These are phyloP conservation scores for Polyommatus iphigenia DNA, from an alignment of 2,888 invertebrate genomes.

Conservation along the genomic window DNA sequence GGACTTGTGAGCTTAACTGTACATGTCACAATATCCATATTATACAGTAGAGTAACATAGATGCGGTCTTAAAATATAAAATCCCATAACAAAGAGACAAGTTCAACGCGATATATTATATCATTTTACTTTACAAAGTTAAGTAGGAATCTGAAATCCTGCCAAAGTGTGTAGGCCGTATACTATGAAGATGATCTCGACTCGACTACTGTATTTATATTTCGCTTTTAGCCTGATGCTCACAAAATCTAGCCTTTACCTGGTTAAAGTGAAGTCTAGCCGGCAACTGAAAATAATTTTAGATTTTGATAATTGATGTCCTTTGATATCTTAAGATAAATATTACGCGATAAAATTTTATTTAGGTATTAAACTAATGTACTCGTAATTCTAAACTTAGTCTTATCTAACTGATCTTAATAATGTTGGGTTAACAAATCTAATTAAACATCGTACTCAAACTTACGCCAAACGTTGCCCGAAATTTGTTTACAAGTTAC, in stretches of 20 bases:
- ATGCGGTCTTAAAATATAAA: not conserved
- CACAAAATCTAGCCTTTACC: too few relatives aligned
- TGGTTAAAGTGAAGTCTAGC: not conserved
- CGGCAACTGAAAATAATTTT: not conserved
- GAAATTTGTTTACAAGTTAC: too few relatives aligned
- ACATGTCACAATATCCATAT: constrained; percentile 2
- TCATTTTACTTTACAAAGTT: too few relatives aligned
- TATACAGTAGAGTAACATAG: not conserved
- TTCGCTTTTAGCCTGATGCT: too few relatives aligned
- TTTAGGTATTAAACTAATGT: not conserved
- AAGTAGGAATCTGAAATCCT: too few relatives aligned
- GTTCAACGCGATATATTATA: too few relatives aligned
- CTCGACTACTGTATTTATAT: too few relatives aligned
- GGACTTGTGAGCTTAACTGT: constrained; percentile 43
- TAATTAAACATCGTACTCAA: too few relatives aligned
- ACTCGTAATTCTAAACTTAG: not conserved
- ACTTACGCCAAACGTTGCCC: too few relatives aligned
- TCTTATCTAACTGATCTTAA: not conserved
- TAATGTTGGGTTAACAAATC: not conserved
- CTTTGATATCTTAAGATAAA: not conserved
- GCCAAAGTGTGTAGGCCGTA: too few relatives aligned
- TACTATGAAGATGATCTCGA: too few relatives aligned
- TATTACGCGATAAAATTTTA: not conserved
- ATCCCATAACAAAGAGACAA: too few relatives aligned
- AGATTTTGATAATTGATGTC: not conserved